phyloP scores from a whole-genome alignment of 2,797 vertebrate species.

The Natrix natrix region DNA sequence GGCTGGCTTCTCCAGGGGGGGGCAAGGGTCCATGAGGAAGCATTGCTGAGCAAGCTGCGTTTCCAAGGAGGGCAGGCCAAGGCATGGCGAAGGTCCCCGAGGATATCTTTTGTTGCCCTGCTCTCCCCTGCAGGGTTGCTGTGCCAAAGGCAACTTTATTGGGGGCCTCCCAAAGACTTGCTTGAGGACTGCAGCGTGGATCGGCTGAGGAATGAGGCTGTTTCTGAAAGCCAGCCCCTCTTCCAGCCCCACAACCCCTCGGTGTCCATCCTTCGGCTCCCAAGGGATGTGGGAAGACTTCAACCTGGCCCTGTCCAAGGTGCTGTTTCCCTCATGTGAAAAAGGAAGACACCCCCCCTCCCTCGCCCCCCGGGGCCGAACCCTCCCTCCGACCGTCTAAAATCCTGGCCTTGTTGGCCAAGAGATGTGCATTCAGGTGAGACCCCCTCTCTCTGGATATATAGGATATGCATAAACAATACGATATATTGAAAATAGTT shows the following conservation, averaged over 20 bases:
- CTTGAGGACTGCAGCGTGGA: accelerated
- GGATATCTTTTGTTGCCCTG: too few species aligned
- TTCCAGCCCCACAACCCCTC: too few species aligned
- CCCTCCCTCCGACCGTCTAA: not conserved
- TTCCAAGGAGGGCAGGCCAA: constrained; percentile 40
- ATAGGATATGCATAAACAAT: constrained; percentile 44
- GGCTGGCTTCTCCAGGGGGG: constrained; percentile 60
- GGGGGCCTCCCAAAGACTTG: not conserved
- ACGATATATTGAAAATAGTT: constrained; percentile 54
- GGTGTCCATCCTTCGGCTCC: not conserved
- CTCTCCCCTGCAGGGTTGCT: not conserved
- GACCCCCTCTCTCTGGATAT: constrained; percentile 47
- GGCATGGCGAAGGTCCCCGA: not conserved
- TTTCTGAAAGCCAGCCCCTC: not conserved
- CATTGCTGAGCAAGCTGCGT: not conserved
- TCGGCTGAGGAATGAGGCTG: not conserved
- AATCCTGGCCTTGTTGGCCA: constrained; percentile 28
- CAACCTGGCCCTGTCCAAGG: not conserved
- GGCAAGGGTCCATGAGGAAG: constrained; percentile 14
- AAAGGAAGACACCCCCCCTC: not conserved
- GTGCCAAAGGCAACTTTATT: not conserved
- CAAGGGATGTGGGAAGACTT: not conserved
- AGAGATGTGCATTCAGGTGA: constrained; percentile 28
- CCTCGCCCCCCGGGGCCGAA: not conserved
- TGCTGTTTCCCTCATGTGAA: not conserved